These are phyloP conservation scores for Hypothenemus hampei DNA, from an alignment of 1,140 invertebrate species.

Conservation along the genomic window DNA sequence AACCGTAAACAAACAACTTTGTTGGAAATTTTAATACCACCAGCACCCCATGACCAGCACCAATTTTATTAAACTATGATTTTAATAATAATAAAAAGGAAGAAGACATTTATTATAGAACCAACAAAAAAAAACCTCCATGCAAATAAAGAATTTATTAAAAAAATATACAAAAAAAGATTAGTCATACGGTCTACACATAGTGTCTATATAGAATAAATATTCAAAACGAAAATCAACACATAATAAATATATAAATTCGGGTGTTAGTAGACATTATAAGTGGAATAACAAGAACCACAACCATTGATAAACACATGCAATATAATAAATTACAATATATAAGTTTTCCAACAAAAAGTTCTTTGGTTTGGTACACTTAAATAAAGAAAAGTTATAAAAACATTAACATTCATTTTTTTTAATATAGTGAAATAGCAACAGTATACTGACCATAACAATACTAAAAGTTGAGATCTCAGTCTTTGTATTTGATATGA, in stretches of 20 bases:
- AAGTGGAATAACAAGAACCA: conserved; percentile 7
- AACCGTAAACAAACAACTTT: no score
- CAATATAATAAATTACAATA: conserved; percentile 11
- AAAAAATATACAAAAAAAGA: conserved; percentile 24
- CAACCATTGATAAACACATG: conserved; percentile 18
- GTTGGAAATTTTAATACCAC: conserved; percentile 24
- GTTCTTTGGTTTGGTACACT: conserved; percentile 17
- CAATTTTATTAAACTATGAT: conserved; percentile 3
- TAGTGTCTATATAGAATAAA: conserved; percentile 12
- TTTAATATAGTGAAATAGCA: conserved; percentile 3
- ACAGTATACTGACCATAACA: no score
- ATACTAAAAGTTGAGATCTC: no score
- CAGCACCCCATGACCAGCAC: not conserved
- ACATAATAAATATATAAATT: conserved; percentile 1
- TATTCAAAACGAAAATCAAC: conserved; percentile 17
- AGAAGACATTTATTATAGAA: conserved; percentile 23
- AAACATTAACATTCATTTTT: no score
- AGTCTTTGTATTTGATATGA: no score
- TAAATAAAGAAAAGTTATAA: not conserved
- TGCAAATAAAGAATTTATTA: conserved; percentile 29
- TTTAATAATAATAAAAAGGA: not conserved
- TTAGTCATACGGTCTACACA: conserved; percentile 17
- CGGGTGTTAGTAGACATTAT: conserved; percentile 13
- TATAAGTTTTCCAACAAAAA: conserved; percentile 18
- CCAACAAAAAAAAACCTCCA: conserved; percentile 24